Conservation (phyloP, 2,113 vertebrate species). For the Limanda limanda region DNA sequence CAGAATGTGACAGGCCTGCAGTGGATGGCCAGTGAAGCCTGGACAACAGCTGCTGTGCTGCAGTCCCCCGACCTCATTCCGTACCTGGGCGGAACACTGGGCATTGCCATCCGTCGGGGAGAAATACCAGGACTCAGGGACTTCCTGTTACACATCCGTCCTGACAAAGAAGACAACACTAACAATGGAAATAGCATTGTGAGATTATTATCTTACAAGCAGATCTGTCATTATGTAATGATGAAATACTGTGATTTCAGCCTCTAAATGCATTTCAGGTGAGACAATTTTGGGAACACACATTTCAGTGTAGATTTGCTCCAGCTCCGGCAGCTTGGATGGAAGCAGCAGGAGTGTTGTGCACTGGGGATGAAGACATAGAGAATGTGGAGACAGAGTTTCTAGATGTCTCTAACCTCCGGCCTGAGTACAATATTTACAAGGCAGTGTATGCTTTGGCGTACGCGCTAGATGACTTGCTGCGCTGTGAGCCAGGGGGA, state of each 20-base stretch:
- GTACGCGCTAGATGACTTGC: slow-evolving; percentile 68
- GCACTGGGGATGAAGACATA: slow-evolving; percentile 70
- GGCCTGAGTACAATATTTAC: slow-evolving; percentile 15
- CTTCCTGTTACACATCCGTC: slow-evolving; percentile 41
- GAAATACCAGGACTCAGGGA: slow-evolving; percentile 60
- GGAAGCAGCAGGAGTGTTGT: slow-evolving; percentile 27
- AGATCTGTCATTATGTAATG: not conserved
- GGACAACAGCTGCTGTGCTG: slow-evolving; percentile 46
- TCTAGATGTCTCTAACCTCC: slow-evolving; percentile 58
- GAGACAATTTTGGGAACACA: slow-evolving; percentile 74
- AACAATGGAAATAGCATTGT: slow-evolving; percentile 49
- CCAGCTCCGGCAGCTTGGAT: slow-evolving; percentile 8
- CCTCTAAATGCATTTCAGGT: slow-evolving; percentile 43
- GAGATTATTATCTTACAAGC: not conserved
- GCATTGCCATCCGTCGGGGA: slow-evolving; percentile 74
- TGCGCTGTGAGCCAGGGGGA: slow-evolving; percentile 68
- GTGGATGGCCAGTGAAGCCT: slow-evolving; percentile 77
- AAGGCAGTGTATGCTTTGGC: slow-evolving; percentile 56
- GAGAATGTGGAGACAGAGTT: slow-evolving; percentile 36
- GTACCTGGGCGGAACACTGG: slow-evolving; percentile 59
- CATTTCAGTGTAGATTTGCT: slow-evolving; percentile 73
- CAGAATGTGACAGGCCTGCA: slow-evolving; percentile 76
- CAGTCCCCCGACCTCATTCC: slow-evolving; percentile 52
- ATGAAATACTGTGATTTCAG: no score
- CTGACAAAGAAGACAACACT: slow-evolving; percentile 31